Percentiles rank a stretch among this genome's conserved stretches.
Evolutionary conservation across 2,888 invertebrate species (phyloP).

Genomic region (Hyppa rectilinea): DNA sequence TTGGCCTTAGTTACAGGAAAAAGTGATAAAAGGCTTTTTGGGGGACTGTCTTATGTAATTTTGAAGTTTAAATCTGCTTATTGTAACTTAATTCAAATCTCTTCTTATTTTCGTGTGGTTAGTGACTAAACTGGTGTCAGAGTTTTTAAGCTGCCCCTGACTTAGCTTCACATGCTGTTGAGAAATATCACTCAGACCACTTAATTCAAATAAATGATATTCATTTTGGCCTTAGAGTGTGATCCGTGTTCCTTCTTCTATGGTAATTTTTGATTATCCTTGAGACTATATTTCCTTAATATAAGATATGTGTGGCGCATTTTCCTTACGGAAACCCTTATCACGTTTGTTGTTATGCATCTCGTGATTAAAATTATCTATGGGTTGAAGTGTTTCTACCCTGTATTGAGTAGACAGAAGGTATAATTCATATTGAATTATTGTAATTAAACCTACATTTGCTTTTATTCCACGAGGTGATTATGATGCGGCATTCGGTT

Average conservation of each 20-base stretch:
- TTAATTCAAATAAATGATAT: neutral
- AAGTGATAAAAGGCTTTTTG: neutral
- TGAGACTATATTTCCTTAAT: constrained; percentile 32
- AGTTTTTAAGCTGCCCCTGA: too few species aligned
- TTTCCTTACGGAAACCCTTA: constrained; percentile 32
- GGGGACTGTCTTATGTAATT: neutral
- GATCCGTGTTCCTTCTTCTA: neutral
- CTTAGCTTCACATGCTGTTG: too few species aligned
- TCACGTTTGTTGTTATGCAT: neutral
- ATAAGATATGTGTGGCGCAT: neutral
- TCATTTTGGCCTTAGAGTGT: neutral
- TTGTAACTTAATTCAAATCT: too few species aligned
- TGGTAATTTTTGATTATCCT: constrained; percentile 1
- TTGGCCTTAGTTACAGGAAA: neutral
- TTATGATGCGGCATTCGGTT: constrained; percentile 27
- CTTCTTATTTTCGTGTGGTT: too few species aligned
- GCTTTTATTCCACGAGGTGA: neutral
- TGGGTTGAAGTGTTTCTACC: constrained; percentile 2
- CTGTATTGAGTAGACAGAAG: neutral
- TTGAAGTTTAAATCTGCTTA: neutral
- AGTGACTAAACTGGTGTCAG: too few species aligned
- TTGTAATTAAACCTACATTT: constrained; percentile 1
- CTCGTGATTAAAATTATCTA: neutral
- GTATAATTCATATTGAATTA: neutral
- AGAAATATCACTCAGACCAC: too few species aligned